Conservation (phyloP, 2,888 invertebrate genomes). For the Phaonia tiefii region DNA sequence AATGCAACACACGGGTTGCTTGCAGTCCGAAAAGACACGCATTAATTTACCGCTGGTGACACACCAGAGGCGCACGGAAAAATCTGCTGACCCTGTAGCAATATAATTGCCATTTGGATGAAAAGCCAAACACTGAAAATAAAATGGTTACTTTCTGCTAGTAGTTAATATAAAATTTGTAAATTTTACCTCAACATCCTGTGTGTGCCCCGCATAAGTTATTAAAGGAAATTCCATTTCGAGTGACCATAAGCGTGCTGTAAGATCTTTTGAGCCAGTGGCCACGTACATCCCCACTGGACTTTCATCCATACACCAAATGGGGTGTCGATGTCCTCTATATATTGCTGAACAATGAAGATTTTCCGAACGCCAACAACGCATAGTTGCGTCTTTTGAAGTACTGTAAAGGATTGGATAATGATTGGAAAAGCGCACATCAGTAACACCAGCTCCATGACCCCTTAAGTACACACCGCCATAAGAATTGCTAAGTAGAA, state of each 20-base stretch:
- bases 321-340: conserved; percentile 92
- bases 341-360: conserved; percentile 84
- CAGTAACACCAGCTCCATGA: conserved; percentile 87
- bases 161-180: not conserved
- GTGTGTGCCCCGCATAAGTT: conserved; percentile 92
- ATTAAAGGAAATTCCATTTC: conserved; percentile 91
- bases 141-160: not conserved
- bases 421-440: conserved; percentile 82
- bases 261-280: conserved; percentile 93
- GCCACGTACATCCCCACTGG: conserved; percentile 89
- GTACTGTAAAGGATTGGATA: conserved; percentile 85
- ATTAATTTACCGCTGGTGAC: conserved; percentile 90
- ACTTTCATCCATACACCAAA: conserved; percentile 92
- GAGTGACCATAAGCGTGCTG: conserved; percentile 90
- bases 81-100: conserved; percentile 95
- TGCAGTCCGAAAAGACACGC: conserved; percentile 89
- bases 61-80: conserved; percentile 92
- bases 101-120: conserved; percentile 95
- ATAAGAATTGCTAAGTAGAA: conserved; percentile 72
- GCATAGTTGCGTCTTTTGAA: conserved; percentile 89
- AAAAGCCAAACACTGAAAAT: conserved; percentile 84
- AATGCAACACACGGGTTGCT: conserved; percentile 87
- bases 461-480: conserved; percentile 86
- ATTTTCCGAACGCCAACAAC: conserved; percentile 86
- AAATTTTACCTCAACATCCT: conserved; percentile 91